Evolutionary conservation across 64 coral and sea anemone genomes (phyloP), one percentile per base, ranked within the genome.

Genomic region (Montipora capricornis): DNA sequence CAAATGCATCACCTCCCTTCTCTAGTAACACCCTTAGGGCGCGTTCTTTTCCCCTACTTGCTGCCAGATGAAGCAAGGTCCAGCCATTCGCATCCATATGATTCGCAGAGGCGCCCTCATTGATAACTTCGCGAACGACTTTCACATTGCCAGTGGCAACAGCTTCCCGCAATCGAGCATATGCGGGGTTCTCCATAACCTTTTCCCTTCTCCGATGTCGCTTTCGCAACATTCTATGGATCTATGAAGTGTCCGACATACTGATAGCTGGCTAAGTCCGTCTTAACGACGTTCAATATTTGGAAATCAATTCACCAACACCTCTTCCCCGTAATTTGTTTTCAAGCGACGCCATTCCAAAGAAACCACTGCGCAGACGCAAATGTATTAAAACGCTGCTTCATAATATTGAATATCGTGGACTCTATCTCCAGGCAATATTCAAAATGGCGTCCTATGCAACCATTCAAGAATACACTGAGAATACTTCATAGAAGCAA

Each of bases 81-180:
- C 96, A 98, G 1, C 96, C 96, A 74, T 98, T 98, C 5, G 37
- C 73, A 49, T 98, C 96, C 84, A 94, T 98, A 68, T 98, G 96
- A 64, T 98, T 98, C 7, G 88, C 93, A 17, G 93, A 98, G 52
- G 90, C 89, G 8, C 96, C 96, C 62, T 95, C 89, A 17, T 82
- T 85, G 68, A 94, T 98, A 45, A 95, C 85, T 75, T 98, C 96
- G 17, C 96, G 96, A 59, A 98, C 93, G 13, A 84, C 47, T 75
- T 90, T 94, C 6, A 98, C 96, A 81, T 98, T 91, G 9, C 96
- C 96, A 78, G 76, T 98, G 4, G 96, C 85, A 59, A 98, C 96
- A 6, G 96, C 88, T 12, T 92, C 87, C 20, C 96, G 77, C 57
- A 98, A 51, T 19, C 76, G 74, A 62, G 16, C 64, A 89, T 67